These are phyloP conservation scores for Danio jaintianensis DNA, from an alignment of 2,797 vertebrate species.

Conservation along the genomic window DNA sequence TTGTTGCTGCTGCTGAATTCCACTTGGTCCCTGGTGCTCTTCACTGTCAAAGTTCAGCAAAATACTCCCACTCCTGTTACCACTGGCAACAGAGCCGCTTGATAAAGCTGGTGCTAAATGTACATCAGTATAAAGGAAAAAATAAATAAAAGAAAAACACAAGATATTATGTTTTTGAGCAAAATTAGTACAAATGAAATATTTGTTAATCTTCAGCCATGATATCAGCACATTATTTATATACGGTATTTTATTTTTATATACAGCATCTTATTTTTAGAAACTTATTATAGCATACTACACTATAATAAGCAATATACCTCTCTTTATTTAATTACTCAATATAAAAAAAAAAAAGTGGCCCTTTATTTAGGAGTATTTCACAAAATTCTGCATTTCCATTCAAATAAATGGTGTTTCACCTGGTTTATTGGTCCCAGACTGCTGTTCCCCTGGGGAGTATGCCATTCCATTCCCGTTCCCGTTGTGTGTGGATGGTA, in stretches of 20 bases:
- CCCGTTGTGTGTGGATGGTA: slow-evolving; percentile 78
- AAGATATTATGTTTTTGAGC: neutral
- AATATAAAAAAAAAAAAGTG: neutral
- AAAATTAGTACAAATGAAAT: neutral
- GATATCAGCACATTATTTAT: neutral
- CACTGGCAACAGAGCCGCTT: slow-evolving; percentile 60
- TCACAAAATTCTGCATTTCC: neutral
- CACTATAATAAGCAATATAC: neutral
- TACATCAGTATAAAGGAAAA: neutral
- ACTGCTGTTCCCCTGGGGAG: slow-evolving; percentile 77
- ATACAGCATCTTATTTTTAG: accelerated
- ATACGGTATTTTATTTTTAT: no score
- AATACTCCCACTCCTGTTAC: slow-evolving; percentile 74
- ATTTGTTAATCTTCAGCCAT: neutral
- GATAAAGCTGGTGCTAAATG: slow-evolving; percentile 66
- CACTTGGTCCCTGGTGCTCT: slow-evolving; percentile 63
- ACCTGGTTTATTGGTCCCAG: slow-evolving; percentile 70
- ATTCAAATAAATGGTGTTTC: neutral
- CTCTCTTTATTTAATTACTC: neutral
- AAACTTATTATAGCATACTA: neutral
- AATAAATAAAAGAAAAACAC: neutral
- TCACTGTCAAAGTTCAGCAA: slow-evolving; percentile 75
- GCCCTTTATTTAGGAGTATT: neutral
- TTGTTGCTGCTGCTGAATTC: slow-evolving; percentile 63
- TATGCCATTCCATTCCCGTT: slow-evolving; percentile 77